Evolutionary conservation across 1,140 invertebrate genomes (phyloP).

Genomic region (Archivesica marissinica): DNA sequence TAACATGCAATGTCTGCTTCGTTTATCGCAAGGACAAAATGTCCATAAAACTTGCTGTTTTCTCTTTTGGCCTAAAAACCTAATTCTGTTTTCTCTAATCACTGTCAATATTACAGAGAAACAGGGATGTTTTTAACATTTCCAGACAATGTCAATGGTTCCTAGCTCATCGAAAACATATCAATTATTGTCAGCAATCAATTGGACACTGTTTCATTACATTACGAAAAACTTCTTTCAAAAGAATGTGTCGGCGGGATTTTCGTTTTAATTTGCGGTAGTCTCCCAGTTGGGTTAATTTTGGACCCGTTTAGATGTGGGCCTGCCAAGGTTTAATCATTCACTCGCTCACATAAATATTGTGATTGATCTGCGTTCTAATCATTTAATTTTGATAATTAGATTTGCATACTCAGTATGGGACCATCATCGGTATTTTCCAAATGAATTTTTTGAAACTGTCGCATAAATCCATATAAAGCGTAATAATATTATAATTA

Average conservation of each 20-base stretch:
- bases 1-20: too few species aligned
- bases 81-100: too few species aligned
- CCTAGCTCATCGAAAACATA: conserved; percentile 7
- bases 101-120: too few species aligned
- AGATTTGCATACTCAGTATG: conserved; percentile 22
- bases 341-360: neutral
- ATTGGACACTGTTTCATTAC: conserved; percentile 35
- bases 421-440: conserved; percentile 1
- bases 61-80: too few species aligned
- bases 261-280: conserved; percentile 26
- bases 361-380: neutral
- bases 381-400: conserved; percentile 47
- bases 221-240: conserved; percentile 20
- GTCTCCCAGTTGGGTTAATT: conserved; percentile 16
- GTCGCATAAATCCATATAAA: too few species aligned
- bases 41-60: too few species aligned
- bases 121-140: conserved; percentile 8
- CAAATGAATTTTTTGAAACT: neutral
- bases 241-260: conserved; percentile 22
- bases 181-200: conserved; percentile 37
- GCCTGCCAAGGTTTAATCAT: conserved; percentile 23
- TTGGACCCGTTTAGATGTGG: conserved; percentile 19
- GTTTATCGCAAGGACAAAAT: too few species aligned
- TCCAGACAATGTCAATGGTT: conserved; percentile 1
- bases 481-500: too few species aligned